Evolutionary conservation across 2,888 invertebrate species (phyloP).

Genomic region (Panzeria rudis): DNA sequence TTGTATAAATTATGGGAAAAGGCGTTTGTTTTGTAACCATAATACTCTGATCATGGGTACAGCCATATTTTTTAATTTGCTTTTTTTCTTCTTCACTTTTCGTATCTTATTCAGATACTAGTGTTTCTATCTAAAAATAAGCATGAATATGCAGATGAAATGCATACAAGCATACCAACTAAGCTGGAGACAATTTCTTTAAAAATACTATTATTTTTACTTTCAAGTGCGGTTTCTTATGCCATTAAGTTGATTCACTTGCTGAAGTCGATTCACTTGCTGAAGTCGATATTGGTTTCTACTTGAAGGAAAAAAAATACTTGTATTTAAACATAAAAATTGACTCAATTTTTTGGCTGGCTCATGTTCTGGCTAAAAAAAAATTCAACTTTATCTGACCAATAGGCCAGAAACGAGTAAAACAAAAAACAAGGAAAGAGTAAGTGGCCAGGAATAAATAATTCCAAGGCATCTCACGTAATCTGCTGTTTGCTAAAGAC

Average conservation of each 20-base stretch:
- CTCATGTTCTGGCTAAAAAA: constrained; percentile 36
- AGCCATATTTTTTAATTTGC: constrained; percentile 32
- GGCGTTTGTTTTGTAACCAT: constrained; percentile 59
- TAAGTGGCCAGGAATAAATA: constrained; percentile 25
- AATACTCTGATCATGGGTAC: constrained; percentile 44
- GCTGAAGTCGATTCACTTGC: constrained; percentile 38
- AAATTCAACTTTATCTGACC: constrained; percentile 6
- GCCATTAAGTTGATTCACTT: constrained; percentile 48
- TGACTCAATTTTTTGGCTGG: constrained; percentile 69
- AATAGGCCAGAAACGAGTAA: constrained; percentile 15
- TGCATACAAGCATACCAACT: not conserved
- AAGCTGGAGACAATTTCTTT: constrained; percentile 43
- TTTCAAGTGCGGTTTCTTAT: constrained; percentile 27
- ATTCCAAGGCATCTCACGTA: constrained; percentile 77
- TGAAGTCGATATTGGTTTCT: constrained; percentile 63
- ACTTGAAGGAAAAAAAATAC: constrained; percentile 63
- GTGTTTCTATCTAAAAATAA: constrained; percentile 15
- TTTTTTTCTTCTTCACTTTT: constrained; percentile 2
- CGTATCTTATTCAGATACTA: not conserved
- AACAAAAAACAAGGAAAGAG: constrained; percentile 16
- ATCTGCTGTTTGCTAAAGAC: constrained; percentile 68
- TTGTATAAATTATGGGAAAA: constrained; percentile 63
- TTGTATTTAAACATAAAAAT: constrained; percentile 77
- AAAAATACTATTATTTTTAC: not conserved
- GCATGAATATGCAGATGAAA: not conserved